Conservation (phyloP, 2,888 invertebrate genomes). For the Catocala nupta region DNA sequence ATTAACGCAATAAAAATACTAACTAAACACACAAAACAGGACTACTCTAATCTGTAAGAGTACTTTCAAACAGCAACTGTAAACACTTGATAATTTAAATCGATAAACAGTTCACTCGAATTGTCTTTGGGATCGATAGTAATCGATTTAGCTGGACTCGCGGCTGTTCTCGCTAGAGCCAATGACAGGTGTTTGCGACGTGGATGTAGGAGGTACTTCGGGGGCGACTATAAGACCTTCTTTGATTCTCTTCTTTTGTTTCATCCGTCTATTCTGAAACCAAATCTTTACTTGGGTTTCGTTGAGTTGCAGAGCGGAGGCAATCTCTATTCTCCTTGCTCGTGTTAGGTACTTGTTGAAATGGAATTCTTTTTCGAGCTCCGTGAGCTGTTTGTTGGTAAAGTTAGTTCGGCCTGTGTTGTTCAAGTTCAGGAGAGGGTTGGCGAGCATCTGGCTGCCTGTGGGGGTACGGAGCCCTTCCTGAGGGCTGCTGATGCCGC, state of each 20-base stretch:
- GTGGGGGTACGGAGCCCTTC: slow-evolving; percentile 83
- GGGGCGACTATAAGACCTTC: slow-evolving; percentile 92
- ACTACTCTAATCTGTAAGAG: slow-evolving; percentile 13
- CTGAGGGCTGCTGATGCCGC: slow-evolving; percentile 82
- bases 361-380: slow-evolving; percentile 99
- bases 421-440: slow-evolving; percentile 87
- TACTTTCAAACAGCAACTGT: slow-evolving; percentile 22
- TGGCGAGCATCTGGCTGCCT: slow-evolving; percentile 80
- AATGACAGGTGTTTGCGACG: slow-evolving; percentile 71
- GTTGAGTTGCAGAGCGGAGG: slow-evolving; percentile 97
- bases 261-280: slow-evolving; percentile 99
- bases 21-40: slow-evolving; percentile 25
- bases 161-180: slow-evolving; percentile 91
- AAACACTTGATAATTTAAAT: slow-evolving; percentile 30
- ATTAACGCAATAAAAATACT: slow-evolving; percentile 27
- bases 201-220: slow-evolving; percentile 81
- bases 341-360: slow-evolving; percentile 99
- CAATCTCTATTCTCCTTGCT: slow-evolving; percentile 98
- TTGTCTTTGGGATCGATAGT: slow-evolving; percentile 26
- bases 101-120: slow-evolving; percentile 43
- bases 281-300: slow-evolving; percentile 99
- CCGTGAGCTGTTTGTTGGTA: slow-evolving; percentile 99
- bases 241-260: slow-evolving; percentile 98
- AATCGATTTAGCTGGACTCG: slow-evolving; percentile 87
- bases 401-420: slow-evolving; percentile 99